Conservation (phyloP, 2,888 invertebrate species). For the Chirona hameri region DNA sequence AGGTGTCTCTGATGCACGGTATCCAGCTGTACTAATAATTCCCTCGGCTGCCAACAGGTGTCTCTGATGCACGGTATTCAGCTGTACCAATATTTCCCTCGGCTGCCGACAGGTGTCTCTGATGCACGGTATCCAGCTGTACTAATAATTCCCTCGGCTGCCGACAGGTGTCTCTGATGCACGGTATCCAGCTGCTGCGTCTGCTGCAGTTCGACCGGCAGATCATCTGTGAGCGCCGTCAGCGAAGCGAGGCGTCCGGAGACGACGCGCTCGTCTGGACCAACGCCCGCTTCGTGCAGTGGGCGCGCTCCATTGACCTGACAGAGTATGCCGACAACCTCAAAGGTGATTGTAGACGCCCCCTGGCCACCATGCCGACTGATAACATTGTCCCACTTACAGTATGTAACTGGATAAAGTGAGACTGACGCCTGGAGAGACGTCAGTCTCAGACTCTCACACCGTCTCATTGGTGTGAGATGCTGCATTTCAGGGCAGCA, state of each 20-base stretch:
- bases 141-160: too few species aligned
- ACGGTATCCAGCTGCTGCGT: slow-evolving; percentile 23
- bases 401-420: too few species aligned
- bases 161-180: slow-evolving; percentile 27
- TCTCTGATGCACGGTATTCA: slow-evolving; percentile 13
- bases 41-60: neutral
- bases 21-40: neutral
- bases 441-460: too few species aligned
- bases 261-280: slow-evolving; percentile 94
- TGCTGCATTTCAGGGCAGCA: too few species aligned
- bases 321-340: slow-evolving; percentile 89
- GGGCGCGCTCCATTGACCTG: slow-evolving; percentile 90
- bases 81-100: neutral
- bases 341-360: slow-evolving; percentile 60
- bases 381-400: too few species aligned
- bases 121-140: neutral
- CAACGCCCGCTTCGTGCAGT: slow-evolving; percentile 87
- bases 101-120: neutral
- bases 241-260: slow-evolving; percentile 82
- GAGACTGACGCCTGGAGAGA: too few species aligned
- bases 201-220: slow-evolving; percentile 45
- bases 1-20: neutral
- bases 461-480: too few species aligned
- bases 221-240: slow-evolving; percentile 80
- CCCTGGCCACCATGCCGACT: too few species aligned